Conservation (phyloP, 2,113 vertebrate species). For the Perognathus longimembris region DNA sequence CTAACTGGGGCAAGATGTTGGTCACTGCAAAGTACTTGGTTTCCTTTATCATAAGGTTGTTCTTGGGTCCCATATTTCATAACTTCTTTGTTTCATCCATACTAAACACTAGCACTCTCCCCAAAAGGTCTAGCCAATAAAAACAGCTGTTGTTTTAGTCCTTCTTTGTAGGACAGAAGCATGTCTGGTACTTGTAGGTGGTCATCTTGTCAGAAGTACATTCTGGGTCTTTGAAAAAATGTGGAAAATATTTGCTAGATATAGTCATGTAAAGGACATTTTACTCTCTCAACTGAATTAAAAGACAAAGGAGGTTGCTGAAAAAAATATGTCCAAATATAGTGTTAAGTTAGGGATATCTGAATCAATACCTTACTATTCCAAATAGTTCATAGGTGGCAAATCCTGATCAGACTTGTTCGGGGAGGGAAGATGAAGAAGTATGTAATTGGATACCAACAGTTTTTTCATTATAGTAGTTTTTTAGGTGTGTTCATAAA, state of each 20-base stretch:
- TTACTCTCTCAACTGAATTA: too few species aligned
- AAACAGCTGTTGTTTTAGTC: not conserved
- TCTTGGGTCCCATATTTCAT: not conserved
- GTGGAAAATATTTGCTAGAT: too few species aligned
- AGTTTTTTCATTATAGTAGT: conserved; percentile 1
- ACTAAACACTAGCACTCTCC: not conserved
- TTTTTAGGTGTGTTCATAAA: conserved; percentile 30
- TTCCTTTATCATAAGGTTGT: not conserved
- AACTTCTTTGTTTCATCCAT: not conserved
- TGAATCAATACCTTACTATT: not conserved
- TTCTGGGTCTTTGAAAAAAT: too few species aligned
- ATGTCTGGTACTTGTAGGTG: not conserved
- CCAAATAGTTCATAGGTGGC: not conserved
- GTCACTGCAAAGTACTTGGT: not conserved
- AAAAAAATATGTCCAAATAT: too few species aligned
- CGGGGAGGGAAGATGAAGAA: not conserved
- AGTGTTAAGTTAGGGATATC: not conserved
- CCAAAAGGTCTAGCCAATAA: not conserved
- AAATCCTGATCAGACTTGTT: not conserved
- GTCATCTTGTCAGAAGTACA: not conserved
- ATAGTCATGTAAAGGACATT: too few species aligned
- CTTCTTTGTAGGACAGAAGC: not conserved
- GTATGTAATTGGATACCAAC: not conserved
- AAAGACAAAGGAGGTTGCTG: too few species aligned
- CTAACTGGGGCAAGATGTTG: too few species aligned